These are phyloP conservation scores for Phyllostomus discolor DNA, from an alignment of 2,113 vertebrate species.

Conservation along the genomic window DNA sequence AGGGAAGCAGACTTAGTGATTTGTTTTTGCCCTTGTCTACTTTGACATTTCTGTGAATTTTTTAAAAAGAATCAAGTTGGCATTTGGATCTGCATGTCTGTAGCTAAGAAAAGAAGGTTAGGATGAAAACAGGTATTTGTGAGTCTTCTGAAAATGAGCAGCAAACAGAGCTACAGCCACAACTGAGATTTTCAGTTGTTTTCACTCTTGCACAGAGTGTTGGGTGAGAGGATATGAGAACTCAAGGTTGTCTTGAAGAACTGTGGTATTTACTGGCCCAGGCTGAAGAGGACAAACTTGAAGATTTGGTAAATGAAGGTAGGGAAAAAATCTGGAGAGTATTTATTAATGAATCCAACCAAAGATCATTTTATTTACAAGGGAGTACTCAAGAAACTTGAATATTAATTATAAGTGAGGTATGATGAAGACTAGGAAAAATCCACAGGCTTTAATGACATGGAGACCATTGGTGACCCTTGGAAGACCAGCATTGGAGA, in stretches of 20 bases:
- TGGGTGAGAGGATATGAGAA: neutral
- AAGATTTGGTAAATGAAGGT: neutral
- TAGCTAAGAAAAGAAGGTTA: neutral
- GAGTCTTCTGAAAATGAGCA: neutral
- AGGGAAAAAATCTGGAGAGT: neutral
- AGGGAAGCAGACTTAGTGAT: neutral
- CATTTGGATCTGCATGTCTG: neutral
- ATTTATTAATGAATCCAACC: neutral
- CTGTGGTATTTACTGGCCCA: neutral
- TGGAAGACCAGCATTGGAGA: neutral
- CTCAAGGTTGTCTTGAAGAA: neutral
- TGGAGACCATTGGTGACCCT: neutral
- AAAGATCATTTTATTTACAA: neutral
- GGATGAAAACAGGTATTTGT: neutral
- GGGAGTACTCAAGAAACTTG: neutral
- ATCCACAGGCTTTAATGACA: neutral
- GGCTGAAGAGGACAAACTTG: neutral
- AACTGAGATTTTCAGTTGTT: neutral
- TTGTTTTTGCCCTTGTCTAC: neutral
- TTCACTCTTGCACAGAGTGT: neutral
- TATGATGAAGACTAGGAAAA: neutral
- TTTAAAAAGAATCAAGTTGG: neutral
- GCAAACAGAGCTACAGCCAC: slow-evolving; percentile 12
- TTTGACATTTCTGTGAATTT: neutral
- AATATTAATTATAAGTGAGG: neutral